Base-by-base conservation (phyloP, 2,888 invertebrate species). In the Apoderus coryli region DNA sequence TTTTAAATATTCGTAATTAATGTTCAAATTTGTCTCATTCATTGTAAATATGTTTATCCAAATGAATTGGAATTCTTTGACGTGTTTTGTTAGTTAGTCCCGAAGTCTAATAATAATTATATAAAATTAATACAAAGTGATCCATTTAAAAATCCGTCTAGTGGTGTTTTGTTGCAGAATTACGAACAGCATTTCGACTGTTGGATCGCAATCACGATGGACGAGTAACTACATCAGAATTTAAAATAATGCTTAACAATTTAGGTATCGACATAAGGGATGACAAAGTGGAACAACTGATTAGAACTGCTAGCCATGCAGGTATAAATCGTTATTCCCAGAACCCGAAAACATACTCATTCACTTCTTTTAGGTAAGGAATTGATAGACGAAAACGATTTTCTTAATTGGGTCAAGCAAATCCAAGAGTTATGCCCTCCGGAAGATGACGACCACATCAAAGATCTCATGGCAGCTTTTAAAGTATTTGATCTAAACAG, bases 401-500 rank as follows among this genome's bases (percentile, higher is more conserved):
- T 80, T 56, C 65, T 79, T 55, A 72, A 74, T 46, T 80, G 79
- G 76, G 74, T 80, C 41, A 73, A 70, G 42, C 68, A 72, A 50
- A 77, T 79, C 52, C 76, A 79, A 53, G 70, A 75, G 25, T 46
- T 77, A 44, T 66, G 72, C 44, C 74, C 74, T 4, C 61, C 65
- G 11, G 42, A 60, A 37, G 67, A 68, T 25, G 63, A 67, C 10
- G 73, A 74, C 47, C 68, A 72, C 37, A 76, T 73, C 36, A 73
- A 76, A 54, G 86, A 88, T 56, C 65, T 89, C 44, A 67, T 82
- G 46, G 86, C 88, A 35, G 88, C 88, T 45, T 89, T 89, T 64
- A 69, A 81, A 54, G 86, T 82, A 31, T 88, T 89, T 55, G 88
- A 89, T 62, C 73, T 84, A 34, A 86, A 89, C 53, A 76, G 79